phyloP scores from a whole-genome alignment of 2,113 vertebrate genomes.

The Oncorhynchus clarkii region DNA sequence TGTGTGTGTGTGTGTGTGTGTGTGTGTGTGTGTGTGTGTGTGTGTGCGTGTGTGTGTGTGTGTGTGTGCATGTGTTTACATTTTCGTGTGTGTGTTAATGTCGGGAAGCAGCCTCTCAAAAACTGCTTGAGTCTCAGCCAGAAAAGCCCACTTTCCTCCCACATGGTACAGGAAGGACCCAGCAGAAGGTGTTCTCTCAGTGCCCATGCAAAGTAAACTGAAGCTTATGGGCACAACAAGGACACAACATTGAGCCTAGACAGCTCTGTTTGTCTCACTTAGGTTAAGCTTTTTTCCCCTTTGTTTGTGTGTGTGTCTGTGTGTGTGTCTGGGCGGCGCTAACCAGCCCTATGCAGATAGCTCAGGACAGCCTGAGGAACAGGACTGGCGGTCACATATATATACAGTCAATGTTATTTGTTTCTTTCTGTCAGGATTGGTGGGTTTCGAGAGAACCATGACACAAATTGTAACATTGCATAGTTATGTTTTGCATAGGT shows the following conservation, averaged over 20 bases:
- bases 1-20: too few species aligned
- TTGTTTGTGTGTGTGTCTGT: not conserved
- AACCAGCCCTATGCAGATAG: not conserved
- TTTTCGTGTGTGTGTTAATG: not conserved
- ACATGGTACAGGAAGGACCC: not conserved
- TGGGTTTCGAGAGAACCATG: not conserved
- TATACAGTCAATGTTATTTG: not conserved
- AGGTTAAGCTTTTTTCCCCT: not conserved
- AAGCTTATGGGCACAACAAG: not conserved
- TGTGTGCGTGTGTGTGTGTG: too few species aligned
- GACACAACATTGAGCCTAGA: not conserved
- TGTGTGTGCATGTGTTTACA: too few species aligned
- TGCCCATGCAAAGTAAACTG: not conserved
- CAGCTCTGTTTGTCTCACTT: not conserved
- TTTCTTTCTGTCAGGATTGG: not conserved
- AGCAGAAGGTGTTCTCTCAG: not conserved
- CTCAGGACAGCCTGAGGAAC: not conserved
- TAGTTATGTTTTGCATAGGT: not conserved
- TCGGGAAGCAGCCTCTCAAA: not conserved
- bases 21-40: too few species aligned
- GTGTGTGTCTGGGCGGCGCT: not conserved
- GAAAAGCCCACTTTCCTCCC: not conserved
- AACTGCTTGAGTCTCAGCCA: not conserved
- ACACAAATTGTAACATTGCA: too few species aligned
- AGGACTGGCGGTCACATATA: not conserved